Evolutionary conservation across 1,140 invertebrate genomes (phyloP).

Genomic region (Saxidomus purpurata): DNA sequence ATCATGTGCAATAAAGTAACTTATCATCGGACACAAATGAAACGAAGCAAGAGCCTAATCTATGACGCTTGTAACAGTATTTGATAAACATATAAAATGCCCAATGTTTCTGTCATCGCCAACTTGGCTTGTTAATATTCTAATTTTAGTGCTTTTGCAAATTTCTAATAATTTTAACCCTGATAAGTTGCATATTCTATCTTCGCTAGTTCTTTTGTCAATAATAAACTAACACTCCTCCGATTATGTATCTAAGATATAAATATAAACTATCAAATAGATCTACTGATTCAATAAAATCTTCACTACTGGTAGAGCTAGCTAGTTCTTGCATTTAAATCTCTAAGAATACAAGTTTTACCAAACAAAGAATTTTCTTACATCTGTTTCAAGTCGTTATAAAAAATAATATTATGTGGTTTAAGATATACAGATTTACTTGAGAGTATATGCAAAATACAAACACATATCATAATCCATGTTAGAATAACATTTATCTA

Average conservation of each 20-base stretch:
- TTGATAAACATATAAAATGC: background rate
- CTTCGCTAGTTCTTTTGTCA: background rate
- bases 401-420: background rate
- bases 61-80: background rate
- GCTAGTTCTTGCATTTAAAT: background rate
- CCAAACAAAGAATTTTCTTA: background rate
- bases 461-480: conserved; percentile 9
- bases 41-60: background rate
- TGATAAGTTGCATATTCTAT: background rate
- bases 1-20: conserved; percentile 31
- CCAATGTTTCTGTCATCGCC: background rate
- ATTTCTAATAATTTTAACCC: conserved; percentile 15
- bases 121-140: background rate
- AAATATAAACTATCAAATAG: conserved; percentile 9
- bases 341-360: background rate
- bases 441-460: conserved; percentile 4
- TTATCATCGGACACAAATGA: conserved; percentile 6
- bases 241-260: conserved; percentile 12
- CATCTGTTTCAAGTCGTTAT: background rate
- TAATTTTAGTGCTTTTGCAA: conserved; percentile 10
- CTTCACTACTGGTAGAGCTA: background rate
- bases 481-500: background rate
- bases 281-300: background rate
- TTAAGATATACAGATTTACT: conserved; percentile 23
- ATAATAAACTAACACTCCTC: background rate